Conservation (phyloP, 2,113 vertebrate species). For the Saccopteryx bilineata region DNA sequence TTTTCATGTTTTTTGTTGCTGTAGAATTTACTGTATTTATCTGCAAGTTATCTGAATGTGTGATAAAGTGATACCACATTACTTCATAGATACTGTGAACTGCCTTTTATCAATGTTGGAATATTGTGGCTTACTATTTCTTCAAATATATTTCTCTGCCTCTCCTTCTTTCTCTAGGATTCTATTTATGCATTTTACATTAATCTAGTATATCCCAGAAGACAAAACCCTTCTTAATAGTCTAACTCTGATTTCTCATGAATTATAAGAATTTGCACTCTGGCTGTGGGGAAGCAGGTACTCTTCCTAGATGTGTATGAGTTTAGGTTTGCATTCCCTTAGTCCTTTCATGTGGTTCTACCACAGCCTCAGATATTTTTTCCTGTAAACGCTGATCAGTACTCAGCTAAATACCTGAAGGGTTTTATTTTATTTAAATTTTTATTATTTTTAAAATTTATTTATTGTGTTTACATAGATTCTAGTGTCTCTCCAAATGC, state of each 20-base stretch:
- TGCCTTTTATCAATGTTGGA: background rate
- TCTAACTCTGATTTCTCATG: background rate
- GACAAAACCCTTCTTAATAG: background rate
- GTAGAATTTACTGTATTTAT: background rate
- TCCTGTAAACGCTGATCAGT: background rate
- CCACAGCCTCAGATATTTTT: background rate
- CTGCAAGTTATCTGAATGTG: background rate
- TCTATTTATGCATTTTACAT: background rate
- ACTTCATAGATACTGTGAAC: background rate
- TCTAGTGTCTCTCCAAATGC: no score
- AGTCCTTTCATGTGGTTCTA: background rate
- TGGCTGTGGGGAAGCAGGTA: background rate
- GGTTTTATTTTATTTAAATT: no score
- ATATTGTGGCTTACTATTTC: background rate
- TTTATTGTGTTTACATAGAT: no score
- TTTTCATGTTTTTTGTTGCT: background rate
- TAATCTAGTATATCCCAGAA: background rate
- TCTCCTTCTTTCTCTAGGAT: background rate
- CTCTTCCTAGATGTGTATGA: background rate
- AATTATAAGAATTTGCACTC: background rate
- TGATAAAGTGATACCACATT: background rate
- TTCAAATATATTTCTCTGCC: background rate
- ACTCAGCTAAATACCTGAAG: background rate
- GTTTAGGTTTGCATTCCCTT: background rate
- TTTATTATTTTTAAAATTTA: no score